Evolutionary conservation across 2,888 invertebrate species (phyloP), one percentile per base, ranked within the genome.

Genomic region (Galeruca laticollis): DNA sequence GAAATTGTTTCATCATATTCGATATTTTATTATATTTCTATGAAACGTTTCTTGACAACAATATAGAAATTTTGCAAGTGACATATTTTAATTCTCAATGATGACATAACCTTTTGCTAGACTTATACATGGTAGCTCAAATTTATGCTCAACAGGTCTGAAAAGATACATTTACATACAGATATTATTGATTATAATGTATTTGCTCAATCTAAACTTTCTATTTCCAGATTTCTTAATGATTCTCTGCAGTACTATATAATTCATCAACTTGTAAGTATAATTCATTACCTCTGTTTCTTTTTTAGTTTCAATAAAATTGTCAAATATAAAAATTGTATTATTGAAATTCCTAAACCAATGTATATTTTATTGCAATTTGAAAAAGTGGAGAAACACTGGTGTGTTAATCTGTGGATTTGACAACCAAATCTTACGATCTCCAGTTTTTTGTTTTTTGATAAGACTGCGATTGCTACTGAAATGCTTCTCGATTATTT

Each of bases 101-200:
- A 72, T 72, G 72, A 69, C 49, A 67, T n/a, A 9, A 35, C 67
- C 60, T 60, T 67, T 56, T 62, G 62, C 70, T 65, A 65, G 73
- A 73, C 60, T 61, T 60, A 62, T 49, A 49, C 21, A 20, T 73
- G 73, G 65, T 62, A 54, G 68, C 60, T 60, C 57, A 66, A 66
- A 40, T 66, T 61, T 71, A 62, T 66, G 73, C 73, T 73, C 73
- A 73, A 73, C 73, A 73, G 73, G 73, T 73, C 73, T 73, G 73
- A 73, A 51, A 37, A 20, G 11, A 18, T 18, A 37, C 10, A 37
- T 21, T 35, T 35, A 35, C 10, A 51, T 33, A 18, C 47, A 47
- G 9, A 47, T 15, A 15, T 47, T 18, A 8, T 6, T 18, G 2
- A 47, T 47, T 47, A 9, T 47, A 18, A 47, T 63, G 15, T 52